Percentiles rank a stretch among this genome's conserved stretches.
Conservation (phyloP, 2,888 invertebrate species). For the Eilema sororculum region DNA sequence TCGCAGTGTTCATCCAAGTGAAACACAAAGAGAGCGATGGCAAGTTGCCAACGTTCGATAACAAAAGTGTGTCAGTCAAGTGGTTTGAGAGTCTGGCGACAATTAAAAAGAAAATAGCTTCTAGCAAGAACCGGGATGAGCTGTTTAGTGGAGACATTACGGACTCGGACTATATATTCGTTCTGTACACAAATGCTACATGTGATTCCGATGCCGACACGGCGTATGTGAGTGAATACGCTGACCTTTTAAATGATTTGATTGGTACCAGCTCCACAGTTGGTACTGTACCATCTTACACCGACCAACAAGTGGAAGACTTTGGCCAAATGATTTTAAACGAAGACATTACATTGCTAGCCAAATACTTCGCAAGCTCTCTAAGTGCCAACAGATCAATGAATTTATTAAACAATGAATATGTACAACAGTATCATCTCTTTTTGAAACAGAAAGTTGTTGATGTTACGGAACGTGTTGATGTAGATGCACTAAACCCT, state of each 20-base stretch:
- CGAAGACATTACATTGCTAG: conserved; percentile 25
- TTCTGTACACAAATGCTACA: conserved; percentile 38
- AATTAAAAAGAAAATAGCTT: no score
- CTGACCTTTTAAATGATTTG: conserved; percentile 15
- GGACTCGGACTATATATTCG: conserved; percentile 33
- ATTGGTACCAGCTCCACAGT: conserved; percentile 31
- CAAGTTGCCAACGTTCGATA: no score
- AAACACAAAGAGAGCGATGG: no score
- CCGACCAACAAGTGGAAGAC: conserved; percentile 22
- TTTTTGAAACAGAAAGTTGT: conserved; percentile 28
- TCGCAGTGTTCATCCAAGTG: no score
- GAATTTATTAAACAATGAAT: conserved; percentile 29
- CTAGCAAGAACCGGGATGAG: no score
- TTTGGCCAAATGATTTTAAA: conserved; percentile 29
- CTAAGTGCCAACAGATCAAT: conserved; percentile 12
- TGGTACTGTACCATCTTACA: conserved; percentile 12
- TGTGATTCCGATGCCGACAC: conserved; percentile 18
- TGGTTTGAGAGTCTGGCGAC: no score
- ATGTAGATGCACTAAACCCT: conserved; percentile 17
- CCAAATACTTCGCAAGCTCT: conserved; percentile 21
- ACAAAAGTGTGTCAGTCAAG: no score
- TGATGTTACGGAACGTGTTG: conserved; percentile 19
- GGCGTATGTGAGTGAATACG: not conserved
- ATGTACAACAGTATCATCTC: conserved; percentile 35
- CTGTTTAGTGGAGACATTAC: no score